These are phyloP conservation scores for Philereme vetulata DNA, from an alignment of 2,888 invertebrate genomes.

Conservation along the genomic window DNA sequence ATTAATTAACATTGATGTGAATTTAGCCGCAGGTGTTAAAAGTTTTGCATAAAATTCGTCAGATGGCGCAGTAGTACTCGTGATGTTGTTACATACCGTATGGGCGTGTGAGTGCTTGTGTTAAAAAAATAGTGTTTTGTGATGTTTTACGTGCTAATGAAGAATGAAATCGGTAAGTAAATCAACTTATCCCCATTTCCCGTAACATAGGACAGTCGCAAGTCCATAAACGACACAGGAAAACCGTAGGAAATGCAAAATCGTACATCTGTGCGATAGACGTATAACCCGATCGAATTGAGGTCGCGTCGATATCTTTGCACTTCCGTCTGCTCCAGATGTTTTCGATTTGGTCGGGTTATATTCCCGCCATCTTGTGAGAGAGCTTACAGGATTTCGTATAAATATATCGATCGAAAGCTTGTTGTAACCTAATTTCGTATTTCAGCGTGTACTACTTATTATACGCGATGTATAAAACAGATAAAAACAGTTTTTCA, in stretches of 20 bases:
- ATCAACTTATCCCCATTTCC: conserved; percentile 47
- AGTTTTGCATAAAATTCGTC: conserved; percentile 59
- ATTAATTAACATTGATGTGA: conserved; percentile 57
- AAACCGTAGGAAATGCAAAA: conserved; percentile 67
- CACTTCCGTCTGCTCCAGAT: conserved; percentile 56
- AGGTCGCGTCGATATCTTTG: conserved; percentile 58
- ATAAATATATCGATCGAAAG: conserved; percentile 79
- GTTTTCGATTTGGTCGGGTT: conserved; percentile 59
- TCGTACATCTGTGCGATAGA: conserved; percentile 77
- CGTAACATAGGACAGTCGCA: conserved; percentile 45
- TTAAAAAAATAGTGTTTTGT: conserved; percentile 78
- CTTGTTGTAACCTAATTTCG: conserved; percentile 69
- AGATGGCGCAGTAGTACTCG: conserved; percentile 81
- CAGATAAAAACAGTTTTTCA: not conserved
- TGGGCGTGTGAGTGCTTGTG: conserved; percentile 83
- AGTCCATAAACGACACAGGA: conserved; percentile 58
- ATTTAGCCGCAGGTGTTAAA: conserved; percentile 49
- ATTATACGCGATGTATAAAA: conserved; percentile 6
- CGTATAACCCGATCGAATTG: conserved; percentile 73
- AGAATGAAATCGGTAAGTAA: conserved; percentile 73
- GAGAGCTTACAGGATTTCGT: conserved; percentile 77
- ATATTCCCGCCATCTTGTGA: conserved; percentile 80
- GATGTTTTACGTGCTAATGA: conserved; percentile 71
- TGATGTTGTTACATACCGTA: conserved; percentile 80
- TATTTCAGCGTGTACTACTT: conserved; percentile 25